Percentiles rank a stretch among this genome's conserved stretches.
These are phyloP conservation scores for Trachelus iudaicus DNA, from an alignment of 2,888 invertebrate genomes.

Conservation along the genomic window DNA sequence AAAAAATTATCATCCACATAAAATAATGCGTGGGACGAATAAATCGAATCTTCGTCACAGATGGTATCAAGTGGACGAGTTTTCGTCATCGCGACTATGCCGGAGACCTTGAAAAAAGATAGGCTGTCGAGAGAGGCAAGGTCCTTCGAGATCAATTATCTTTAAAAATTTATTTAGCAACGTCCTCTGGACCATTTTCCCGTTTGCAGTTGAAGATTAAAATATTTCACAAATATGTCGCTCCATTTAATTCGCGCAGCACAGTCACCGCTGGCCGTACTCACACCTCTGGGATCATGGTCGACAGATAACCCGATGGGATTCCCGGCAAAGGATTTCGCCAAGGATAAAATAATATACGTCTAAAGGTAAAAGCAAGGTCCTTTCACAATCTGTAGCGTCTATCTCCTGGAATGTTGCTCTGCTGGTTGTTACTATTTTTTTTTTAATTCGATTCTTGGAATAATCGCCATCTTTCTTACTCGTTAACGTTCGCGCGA, in stretches of 20 bases:
- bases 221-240: not conserved
- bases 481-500: not conserved
- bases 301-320: not conserved
- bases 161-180: not conserved
- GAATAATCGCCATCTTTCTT: not conserved
- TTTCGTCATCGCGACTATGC: not conserved
- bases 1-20: not conserved
- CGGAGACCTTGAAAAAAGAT: not conserved
- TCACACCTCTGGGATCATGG: not conserved
- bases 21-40: not conserved
- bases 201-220: not conserved
- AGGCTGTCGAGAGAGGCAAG: not conserved
- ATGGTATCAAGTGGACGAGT: not conserved
- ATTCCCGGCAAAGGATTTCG: not conserved
- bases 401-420: not conserved
- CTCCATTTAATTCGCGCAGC: not conserved
- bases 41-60: not conserved
- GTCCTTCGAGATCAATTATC: not conserved
- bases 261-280: not conserved
- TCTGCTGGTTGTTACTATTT: not conserved
- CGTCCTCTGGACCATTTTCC: not conserved
- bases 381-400: not conserved
- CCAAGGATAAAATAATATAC: not conserved
- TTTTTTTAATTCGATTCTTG: not conserved
- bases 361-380: not conserved